Evolutionary conservation across 2,113 vertebrate species (phyloP), one percentile per base, ranked within the genome.

Genomic region (Tyto alba): DNA sequence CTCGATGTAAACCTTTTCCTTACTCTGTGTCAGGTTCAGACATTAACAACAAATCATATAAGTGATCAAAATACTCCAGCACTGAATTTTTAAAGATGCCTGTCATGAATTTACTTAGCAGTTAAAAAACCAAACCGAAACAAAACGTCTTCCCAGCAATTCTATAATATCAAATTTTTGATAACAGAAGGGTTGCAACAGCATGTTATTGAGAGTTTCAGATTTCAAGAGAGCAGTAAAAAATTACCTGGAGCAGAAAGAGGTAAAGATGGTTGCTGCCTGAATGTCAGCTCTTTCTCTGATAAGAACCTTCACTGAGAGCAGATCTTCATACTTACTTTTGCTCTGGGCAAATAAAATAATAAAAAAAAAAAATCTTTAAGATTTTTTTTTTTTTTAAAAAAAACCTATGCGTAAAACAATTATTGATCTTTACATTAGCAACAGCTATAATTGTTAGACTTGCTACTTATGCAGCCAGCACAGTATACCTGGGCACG

Each of bases 341-440:
- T 63, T 69, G 8, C 7, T 43, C 6, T 38, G 4, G 2, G 1
- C 0, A 1, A 2, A 6, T 20, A 12, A 36, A 17, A 7, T n/a
- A n/a, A n/a, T n/a, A 17, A 9, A 32, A 18, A 34, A 60, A 18
- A 23, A 32, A 48, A 32, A 23, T 85, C 34, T 36, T 68, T 34
- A 73, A 56, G 26, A 6, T 48, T 59, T 68, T 34, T 27, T 23
- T 72, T 69, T 78, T 16, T n/a, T n/a, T n/a, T n/a, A n/a, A n/a
- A n/a, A n/a, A 60, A 78, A 48, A 69, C 11, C 8, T 56, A 4
- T 20, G 2, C 55, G 4, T 41, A 69, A 83, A 93, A 26, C 6
- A 66, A 9, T 36, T 79, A 29, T 8, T 57, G 19, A 55, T 41
- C 10, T 79, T 64, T 66, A 20, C 55, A 22, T 73, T 80, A 71